Evolutionary conservation across 1,140 invertebrate genomes (phyloP), one percentile per base, ranked within the genome.

Genomic region (Drosophila malerkotliana): DNA sequence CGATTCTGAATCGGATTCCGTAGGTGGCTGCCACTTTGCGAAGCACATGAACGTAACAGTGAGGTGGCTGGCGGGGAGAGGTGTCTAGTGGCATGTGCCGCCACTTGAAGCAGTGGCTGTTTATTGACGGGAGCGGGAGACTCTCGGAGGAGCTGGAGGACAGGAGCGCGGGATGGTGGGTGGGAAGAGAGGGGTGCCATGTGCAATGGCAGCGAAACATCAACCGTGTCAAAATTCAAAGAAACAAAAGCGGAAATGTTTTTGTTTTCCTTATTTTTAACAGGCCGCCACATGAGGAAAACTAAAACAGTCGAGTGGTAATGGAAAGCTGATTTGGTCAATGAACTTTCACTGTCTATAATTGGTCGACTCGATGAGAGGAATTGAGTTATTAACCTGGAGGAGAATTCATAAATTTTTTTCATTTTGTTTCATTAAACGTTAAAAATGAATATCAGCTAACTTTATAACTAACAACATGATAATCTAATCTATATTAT

Each of bases 231-330:
- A 78, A 87, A 82, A 85, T 85, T 85, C 82, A 87, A 82, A 85
- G 82, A 87, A 85, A 87, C 82, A 87, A 85, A 85, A 85, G 82
- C 82, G 82, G 82, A 85, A 87, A 85, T 87, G 82, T 88, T 85
- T 62, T 87, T 81, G 82, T 71, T 85, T 87, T 82, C 74, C 66
- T 82, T 75, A 87, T 87, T 85, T 85, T 85, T 81, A 87, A 77
- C 82, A 61, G 74, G n/a, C 79, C 32, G 67, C 52, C 72, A 56
- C 63, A 78, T 60, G 57, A 45, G 44, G 73, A 74, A 73, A 85
- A 78, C 77, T 75, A 81, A 85, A 85, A 72, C 69, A 75, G 58
- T 32, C 39, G 24, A 51, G 56, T 66, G 57, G 58, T 66, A 84
- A 80, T 84, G 73, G 62, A 84, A 83, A 72, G 72, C 71, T 51